Conservation (phyloP, 2,797 vertebrate genomes). For the Ptychadena robeensis region DNA sequence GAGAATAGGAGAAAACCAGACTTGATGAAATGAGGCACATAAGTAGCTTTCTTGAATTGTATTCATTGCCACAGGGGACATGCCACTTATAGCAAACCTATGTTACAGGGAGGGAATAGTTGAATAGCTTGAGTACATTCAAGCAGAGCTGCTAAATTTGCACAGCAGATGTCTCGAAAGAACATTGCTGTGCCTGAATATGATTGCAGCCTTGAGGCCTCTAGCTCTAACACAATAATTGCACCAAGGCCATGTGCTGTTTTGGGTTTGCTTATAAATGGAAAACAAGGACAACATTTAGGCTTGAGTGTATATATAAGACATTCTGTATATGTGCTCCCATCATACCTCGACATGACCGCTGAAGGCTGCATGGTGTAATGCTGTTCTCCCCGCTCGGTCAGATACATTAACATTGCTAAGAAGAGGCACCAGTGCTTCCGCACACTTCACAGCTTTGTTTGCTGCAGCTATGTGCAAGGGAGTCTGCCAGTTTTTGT, state of each 20-base stretch:
- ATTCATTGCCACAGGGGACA: constrained; percentile 27
- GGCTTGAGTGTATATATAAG: not conserved
- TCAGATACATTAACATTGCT: constrained; percentile 98
- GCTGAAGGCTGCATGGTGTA: constrained; percentile 97
- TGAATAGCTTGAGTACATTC: constrained; percentile 41
- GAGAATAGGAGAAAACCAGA: not conserved
- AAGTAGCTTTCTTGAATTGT: constrained; percentile 5
- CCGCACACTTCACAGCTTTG: constrained; percentile 94
- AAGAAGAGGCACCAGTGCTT: constrained; percentile 92
- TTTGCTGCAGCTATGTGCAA: constrained; percentile 95
- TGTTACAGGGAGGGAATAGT: not conserved
- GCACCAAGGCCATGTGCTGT: constrained; percentile 3
- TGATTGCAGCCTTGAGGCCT: not conserved
- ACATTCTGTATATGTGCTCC: not conserved
- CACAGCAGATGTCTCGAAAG: constrained; percentile 48
- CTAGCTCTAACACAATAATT: constrained; percentile 26
- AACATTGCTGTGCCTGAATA: constrained; percentile 20
- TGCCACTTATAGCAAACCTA: constrained; percentile 29
- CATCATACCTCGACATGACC: constrained; percentile 90
- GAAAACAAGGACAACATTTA: not conserved
- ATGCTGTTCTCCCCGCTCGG: constrained; percentile 90
- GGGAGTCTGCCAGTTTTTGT: constrained; percentile 99
- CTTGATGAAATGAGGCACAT: constrained; percentile 8
- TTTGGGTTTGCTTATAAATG: not conserved
- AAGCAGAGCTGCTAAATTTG: constrained; percentile 43